Base-by-base conservation (phyloP, 2,888 invertebrate species). In the Cerceris rybyensis region DNA sequence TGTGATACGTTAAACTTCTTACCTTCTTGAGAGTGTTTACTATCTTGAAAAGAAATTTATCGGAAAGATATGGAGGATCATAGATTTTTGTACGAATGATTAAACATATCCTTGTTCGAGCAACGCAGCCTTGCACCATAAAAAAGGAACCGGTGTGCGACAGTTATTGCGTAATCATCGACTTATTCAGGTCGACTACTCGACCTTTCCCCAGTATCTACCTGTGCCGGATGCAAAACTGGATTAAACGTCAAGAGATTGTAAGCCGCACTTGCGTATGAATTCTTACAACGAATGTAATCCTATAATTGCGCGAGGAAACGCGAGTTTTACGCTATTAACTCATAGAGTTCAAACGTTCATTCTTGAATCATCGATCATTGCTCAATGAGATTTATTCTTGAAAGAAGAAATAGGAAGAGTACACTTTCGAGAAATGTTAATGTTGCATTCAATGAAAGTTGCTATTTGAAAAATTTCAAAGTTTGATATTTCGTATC, bases 151-250 rank as follows among this genome's bases (percentile, higher is more conserved):
- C 64, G n/a, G 66, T 59, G 61, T 54, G 41, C 61, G 52, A 58
- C 72, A 68, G 80, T 80, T 57, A 77, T 80, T 80, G 70, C 81
- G 80, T 70, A 80, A 80, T 66, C 57, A 46, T 49, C 70, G 61
- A 57, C 66, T 70, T 67, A 77, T 76, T 80, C 73, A 81, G 81
- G 76, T 73, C 80, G 68, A 58, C 41, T 14, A 64, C 55, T 58
- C 82, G 80, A 82, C 82, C 80, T 80, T 80, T 80, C 77, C 77
- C 77, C 73, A 68, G 81, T 74, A 57, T 63, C 77, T 78, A 71
- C 81, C 74, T 78, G 80, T 81, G 74, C 81, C 81, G 81, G 81
- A 81, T 81, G 80, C 77, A 78, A 80, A 81, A 80, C 80, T 80
- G 71, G 78, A 81, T 71, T 78, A 63, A 70, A 70, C 80, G 63